Evolutionary conservation across 1,140 invertebrate species (phyloP).

Genomic region (Cotesia typhae): DNA sequence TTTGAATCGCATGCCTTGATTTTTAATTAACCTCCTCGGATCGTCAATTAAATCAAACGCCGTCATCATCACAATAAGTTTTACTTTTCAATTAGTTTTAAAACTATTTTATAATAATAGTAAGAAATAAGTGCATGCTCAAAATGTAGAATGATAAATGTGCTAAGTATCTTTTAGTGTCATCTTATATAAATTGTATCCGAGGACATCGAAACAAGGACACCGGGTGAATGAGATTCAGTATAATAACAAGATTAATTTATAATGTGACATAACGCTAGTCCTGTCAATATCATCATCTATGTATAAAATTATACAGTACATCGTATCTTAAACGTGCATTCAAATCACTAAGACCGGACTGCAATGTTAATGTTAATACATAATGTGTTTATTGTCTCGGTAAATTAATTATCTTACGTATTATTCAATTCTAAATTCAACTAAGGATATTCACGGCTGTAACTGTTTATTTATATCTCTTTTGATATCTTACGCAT

Average conservation of each 20-base stretch:
- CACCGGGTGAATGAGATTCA: slow-evolving; percentile 1
- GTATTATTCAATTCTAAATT: no score
- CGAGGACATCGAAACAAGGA: slow-evolving; percentile 27
- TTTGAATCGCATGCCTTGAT: not conserved
- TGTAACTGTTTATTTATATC: no score
- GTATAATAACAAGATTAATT: slow-evolving; percentile 16
- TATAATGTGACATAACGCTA: slow-evolving; percentile 9
- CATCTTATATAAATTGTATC: slow-evolving; percentile 24
- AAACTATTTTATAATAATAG: no score
- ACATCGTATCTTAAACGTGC: not conserved
- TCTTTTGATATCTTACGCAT: no score
- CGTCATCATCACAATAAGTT: no score
- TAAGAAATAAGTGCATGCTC: no score
- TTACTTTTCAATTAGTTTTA: no score
- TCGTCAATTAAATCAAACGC: not conserved
- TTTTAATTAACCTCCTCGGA: not conserved
- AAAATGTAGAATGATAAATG: not conserved
- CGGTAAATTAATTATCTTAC: no score
- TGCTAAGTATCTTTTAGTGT: slow-evolving; percentile 8
- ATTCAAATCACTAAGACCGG: not conserved
- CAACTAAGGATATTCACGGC: no score
- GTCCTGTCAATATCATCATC: not conserved
- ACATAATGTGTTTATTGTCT: no score
- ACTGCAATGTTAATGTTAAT: no score
- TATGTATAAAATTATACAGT: not conserved